phyloP scores from a whole-genome alignment of 1,140 invertebrate genomes.

The Parapsyche elsis region DNA sequence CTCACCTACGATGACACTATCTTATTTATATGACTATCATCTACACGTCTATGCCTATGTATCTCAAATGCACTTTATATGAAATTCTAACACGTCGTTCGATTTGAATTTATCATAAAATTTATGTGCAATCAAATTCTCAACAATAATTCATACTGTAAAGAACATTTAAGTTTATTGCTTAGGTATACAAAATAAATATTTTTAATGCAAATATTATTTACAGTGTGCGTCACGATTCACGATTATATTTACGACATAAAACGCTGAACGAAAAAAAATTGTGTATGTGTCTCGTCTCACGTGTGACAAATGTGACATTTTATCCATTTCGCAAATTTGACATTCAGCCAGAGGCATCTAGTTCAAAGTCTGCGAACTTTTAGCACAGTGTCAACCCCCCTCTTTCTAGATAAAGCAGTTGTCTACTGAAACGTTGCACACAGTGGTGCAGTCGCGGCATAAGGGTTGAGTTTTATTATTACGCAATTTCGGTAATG shows the following conservation, averaged over 20 bases:
- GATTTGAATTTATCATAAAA: neutral
- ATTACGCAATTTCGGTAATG: no score
- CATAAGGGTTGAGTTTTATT: neutral
- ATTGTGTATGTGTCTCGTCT: no score
- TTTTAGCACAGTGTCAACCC: slow-evolving; percentile 43
- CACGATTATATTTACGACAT: no score
- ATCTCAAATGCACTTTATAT: slow-evolving; percentile 15
- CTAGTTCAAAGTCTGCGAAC: slow-evolving; percentile 48
- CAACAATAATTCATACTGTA: neutral
- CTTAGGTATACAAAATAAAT: no score
- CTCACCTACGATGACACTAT: neutral
- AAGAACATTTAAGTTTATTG: no score
- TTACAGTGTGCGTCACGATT: no score
- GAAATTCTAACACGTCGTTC: neutral
- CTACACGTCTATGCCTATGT: neutral
- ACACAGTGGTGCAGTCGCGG: slow-evolving; percentile 17
- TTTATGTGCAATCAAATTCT: neutral
- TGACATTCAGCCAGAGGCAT: slow-evolving; percentile 40
- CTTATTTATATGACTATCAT: neutral
- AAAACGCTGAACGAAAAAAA: no score
- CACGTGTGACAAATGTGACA: no score
- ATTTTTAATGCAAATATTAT: no score
- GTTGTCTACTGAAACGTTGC: slow-evolving; percentile 33
- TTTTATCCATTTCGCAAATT: slow-evolving; percentile 33
- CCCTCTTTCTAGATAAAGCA: slow-evolving; percentile 47